A percentile compares a stretch with the other conserved stretches of the same genome.
phyloP scores from a whole-genome alignment of 2,888 invertebrate genomes.

The Brenthis daphne region DNA sequence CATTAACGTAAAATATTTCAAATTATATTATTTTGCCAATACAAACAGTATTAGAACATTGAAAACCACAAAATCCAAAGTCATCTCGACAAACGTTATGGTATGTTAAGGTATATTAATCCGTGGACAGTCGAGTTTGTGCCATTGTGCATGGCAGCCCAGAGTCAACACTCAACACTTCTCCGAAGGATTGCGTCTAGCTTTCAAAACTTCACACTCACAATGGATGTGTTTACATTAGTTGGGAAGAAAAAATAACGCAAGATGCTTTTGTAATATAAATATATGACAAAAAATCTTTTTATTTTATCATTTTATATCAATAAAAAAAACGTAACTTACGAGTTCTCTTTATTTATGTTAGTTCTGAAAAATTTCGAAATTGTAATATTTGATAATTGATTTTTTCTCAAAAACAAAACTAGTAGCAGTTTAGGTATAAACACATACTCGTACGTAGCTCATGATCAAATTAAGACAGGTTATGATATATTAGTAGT shows the following conservation, averaged over 20 bases:
- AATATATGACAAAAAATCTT: conserved; percentile 11
- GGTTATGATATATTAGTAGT: no score
- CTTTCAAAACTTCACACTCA: conserved; percentile 71
- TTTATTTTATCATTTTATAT: conserved; percentile 1
- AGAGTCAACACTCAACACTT: conserved; percentile 73
- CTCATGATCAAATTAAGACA: no score
- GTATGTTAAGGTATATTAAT: conserved; percentile 63
- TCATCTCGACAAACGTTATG: conserved; percentile 67
- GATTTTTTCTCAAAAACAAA: no score
- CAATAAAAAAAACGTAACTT: no score
- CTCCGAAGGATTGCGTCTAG: conserved; percentile 68
- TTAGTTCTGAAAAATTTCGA: no score
- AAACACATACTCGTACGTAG: no score
- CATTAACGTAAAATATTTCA: not conserved
- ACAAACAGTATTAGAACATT: conserved; percentile 20
- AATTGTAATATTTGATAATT: no score
- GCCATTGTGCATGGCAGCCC: conserved; percentile 65
- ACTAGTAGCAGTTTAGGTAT: no score
- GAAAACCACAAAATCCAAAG: conserved; percentile 43
- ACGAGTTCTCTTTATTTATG: no score
- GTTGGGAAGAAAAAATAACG: conserved; percentile 24
- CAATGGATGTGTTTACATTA: conserved; percentile 43
- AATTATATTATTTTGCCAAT: not conserved
- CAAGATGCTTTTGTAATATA: conserved; percentile 20
- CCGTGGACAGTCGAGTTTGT: conserved; percentile 67